Conservation (phyloP, 2,888 invertebrate genomes). For the Auanema sp. region DNA sequence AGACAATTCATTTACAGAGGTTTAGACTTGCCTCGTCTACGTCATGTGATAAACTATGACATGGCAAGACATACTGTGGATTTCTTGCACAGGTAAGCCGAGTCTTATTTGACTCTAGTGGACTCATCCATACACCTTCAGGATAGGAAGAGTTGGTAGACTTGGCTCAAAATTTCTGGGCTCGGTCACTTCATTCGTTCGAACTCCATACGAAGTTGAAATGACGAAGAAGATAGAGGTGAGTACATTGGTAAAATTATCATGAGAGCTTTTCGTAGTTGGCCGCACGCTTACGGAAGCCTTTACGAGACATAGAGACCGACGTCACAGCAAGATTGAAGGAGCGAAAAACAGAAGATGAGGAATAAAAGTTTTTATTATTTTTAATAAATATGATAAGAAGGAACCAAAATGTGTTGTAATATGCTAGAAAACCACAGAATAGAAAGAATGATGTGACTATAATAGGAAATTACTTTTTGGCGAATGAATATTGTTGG, state of each 20-base stretch:
- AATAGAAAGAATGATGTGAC: too few relatives aligned
- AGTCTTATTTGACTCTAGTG: too few relatives aligned
- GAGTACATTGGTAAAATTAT: background rate
- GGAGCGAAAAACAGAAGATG: conserved; percentile 8
- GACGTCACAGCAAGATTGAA: conserved; percentile 14
- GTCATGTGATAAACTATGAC: conserved; percentile 20
- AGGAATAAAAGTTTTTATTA: conserved; percentile 2
- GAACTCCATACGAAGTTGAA: conserved; percentile 13
- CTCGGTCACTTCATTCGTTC: conserved; percentile 16
- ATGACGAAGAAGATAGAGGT: conserved; percentile 14
- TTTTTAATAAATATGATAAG: too few relatives aligned
- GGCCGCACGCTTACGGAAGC: conserved; percentile 8
- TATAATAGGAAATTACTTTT: too few relatives aligned
- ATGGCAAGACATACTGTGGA: conserved; percentile 17
- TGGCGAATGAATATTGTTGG: too few relatives aligned
- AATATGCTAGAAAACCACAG: too few relatives aligned
- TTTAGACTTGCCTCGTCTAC: conserved; percentile 16
- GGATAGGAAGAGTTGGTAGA: conserved; percentile 16
- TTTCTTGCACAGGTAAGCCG: conserved; percentile 13
- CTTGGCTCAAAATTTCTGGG: conserved; percentile 8
- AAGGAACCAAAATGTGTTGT: too few relatives aligned
- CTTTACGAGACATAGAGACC: conserved; percentile 17
- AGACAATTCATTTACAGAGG: too few relatives aligned
- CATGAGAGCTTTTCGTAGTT: conserved; percentile 3
- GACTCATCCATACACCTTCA: too few relatives aligned